These are phyloP conservation scores for Corythaixoides concolor DNA, from an alignment of 2,113 vertebrate species.

Conservation along the genomic window DNA sequence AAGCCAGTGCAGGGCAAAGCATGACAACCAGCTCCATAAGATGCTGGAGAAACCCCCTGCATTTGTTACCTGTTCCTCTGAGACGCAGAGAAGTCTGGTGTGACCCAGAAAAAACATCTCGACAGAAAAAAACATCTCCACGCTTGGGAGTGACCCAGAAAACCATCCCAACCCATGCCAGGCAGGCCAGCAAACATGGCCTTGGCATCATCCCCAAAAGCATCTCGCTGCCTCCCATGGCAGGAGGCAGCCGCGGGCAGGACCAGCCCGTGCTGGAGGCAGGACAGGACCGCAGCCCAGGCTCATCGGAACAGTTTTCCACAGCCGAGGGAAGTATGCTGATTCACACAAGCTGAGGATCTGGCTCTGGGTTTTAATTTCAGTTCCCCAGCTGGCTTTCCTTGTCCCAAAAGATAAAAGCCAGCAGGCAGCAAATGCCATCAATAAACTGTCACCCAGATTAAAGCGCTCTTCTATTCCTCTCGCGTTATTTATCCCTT, in stretches of 20 bases:
- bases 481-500: neutral
- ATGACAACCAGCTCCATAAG: fast-evolving
- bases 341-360: neutral
- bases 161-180: neutral
- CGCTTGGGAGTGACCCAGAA: neutral
- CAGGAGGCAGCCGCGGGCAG: neutral
- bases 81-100: neutral
- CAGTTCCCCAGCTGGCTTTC: neutral
- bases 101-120: neutral
- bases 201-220: neutral
- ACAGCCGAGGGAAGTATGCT: neutral
- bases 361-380: conserved; percentile 36
- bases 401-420: conserved; percentile 60
- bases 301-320: neutral
- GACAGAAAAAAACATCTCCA: neutral
- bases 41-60: neutral
- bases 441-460: conserved; percentile 46
- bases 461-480: conserved; percentile 8
- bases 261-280: fast-evolving
- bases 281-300: neutral
- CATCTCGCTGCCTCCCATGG: fast-evolving
- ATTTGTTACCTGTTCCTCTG: neutral
- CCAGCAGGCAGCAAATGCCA: neutral
- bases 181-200: neutral
- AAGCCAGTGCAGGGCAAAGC: fast-evolving